phyloP scores from a whole-genome alignment of 2,113 vertebrate genomes.

The Tenrec ecaudatus region DNA sequence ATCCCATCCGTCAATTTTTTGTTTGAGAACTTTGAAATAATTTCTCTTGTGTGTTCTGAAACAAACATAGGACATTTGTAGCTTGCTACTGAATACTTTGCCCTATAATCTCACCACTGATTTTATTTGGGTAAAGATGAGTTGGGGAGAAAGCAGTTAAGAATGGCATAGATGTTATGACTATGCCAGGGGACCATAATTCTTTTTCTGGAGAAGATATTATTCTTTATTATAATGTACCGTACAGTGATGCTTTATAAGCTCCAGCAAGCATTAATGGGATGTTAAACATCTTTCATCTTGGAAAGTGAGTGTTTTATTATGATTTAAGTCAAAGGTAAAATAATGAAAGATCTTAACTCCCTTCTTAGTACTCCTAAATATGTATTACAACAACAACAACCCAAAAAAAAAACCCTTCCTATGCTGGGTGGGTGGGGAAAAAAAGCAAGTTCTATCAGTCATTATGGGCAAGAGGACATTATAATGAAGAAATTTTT shows the following conservation, averaged over 20 bases:
- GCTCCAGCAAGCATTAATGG: constrained; percentile 40
- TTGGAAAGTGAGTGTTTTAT: constrained; percentile 57
- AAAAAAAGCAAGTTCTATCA: not conserved
- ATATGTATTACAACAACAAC: constrained; percentile 24
- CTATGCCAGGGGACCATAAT: constrained; percentile 48
- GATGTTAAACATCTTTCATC: constrained; percentile 59
- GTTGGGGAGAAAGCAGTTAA: constrained; percentile 43
- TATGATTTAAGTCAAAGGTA: constrained; percentile 46
- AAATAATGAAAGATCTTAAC: constrained; percentile 59
- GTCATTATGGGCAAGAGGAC: not conserved
- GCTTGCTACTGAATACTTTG: constrained; percentile 62
- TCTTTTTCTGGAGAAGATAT: constrained; percentile 52
- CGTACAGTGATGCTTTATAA: not conserved
- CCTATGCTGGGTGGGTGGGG: not conserved
- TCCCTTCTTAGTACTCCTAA: constrained; percentile 32
- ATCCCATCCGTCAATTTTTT: constrained; percentile 60
- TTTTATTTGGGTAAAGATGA: constrained; percentile 56
- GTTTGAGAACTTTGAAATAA: constrained; percentile 69
- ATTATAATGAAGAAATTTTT: not conserved
- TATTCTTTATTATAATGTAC: constrained; percentile 13
- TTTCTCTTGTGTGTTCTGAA: constrained; percentile 65
- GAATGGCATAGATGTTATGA: constrained; percentile 58
- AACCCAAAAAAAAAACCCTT: not conserved
- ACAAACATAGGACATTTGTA: constrained; percentile 65
- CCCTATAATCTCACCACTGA: constrained; percentile 55